A percentile compares a stretch with the other conserved stretches of the same genome.
Evolutionary conservation across 2,797 vertebrate species (phyloP).

Genomic region (Anniella stebbinsi): DNA sequence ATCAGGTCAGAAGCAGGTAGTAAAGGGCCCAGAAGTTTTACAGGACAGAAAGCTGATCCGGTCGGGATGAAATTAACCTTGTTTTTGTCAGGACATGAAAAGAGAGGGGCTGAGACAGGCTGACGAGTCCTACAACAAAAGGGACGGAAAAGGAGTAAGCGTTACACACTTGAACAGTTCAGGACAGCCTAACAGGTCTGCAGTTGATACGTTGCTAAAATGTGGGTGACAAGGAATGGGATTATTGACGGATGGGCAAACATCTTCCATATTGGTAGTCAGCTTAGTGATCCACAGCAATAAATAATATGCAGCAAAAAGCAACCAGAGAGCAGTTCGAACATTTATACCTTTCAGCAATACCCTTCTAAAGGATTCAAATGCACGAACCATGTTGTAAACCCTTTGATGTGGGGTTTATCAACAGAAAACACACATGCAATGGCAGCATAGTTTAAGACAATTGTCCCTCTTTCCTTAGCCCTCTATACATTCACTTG

Average conservation of each 20-base stretch:
- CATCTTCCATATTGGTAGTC: constrained; percentile 85
- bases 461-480: constrained; percentile 34
- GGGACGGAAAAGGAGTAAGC: constrained; percentile 46
- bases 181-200: neutral
- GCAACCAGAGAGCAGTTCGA: constrained; percentile 44
- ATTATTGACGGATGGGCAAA: constrained; percentile 78
- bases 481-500: constrained; percentile 10
- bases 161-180: constrained; percentile 38
- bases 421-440: constrained; percentile 20
- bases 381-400: rapidly evolving
- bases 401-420: constrained; percentile 40
- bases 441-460: constrained; percentile 4
- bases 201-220: constrained; percentile 67
- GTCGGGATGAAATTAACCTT: constrained; percentile 98
- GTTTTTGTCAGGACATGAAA: constrained; percentile 99
- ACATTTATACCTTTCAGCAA: constrained; percentile 59
- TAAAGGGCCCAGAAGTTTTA: constrained; percentile 91
- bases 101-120: constrained; percentile 92
- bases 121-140: constrained; percentile 85
- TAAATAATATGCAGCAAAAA: constrained; percentile 53
- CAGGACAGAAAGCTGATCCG: constrained; percentile 97
- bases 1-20: constrained; percentile 85
- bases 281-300: constrained; percentile 77
- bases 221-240: constrained; percentile 75
- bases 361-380: constrained; percentile 37